These are phyloP conservation scores for Bellardia bayeri DNA, from an alignment of 2,888 invertebrate species.

Conservation along the genomic window DNA sequence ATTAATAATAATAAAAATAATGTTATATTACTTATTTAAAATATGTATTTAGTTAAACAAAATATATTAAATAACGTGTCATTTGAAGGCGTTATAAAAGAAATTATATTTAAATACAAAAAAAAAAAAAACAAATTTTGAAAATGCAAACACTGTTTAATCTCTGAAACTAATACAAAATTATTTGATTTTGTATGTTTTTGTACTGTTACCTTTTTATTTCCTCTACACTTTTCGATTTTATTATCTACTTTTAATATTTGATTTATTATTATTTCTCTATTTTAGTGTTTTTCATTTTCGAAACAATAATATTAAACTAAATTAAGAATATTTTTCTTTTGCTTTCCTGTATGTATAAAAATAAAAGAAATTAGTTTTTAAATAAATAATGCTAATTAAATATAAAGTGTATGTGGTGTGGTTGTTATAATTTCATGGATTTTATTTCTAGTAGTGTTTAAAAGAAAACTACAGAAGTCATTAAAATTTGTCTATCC, in stretches of 20 bases:
- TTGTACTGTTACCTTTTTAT: neutral
- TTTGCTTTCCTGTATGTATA: slow-evolving; percentile 70
- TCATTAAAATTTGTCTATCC: too few relatives aligned
- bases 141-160: neutral
- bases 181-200: neutral
- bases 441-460: neutral
- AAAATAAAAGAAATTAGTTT: slow-evolving; percentile 65
- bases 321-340: slow-evolving; percentile 43
- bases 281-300: slow-evolving; percentile 38
- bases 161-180: neutral
- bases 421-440: neutral
- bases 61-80: slow-evolving; percentile 45
- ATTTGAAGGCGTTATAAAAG: slow-evolving; percentile 57
- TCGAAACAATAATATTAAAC: slow-evolving; percentile 21
- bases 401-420: slow-evolving; percentile 44
- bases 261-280: slow-evolving; percentile 26
- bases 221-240: neutral
- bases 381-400: slow-evolving; percentile 71
- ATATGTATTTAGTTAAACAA: slow-evolving; percentile 66
- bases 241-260: slow-evolving; percentile 13
- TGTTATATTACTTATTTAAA: slow-evolving; percentile 66
- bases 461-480: too few relatives aligned
- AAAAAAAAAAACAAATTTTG: slow-evolving; percentile 22
- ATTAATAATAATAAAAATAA: slow-evolving; percentile 52
- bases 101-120: slow-evolving; percentile 57